Conservation (phyloP, 2,797 vertebrate species). For the Spinus pinus region DNA sequence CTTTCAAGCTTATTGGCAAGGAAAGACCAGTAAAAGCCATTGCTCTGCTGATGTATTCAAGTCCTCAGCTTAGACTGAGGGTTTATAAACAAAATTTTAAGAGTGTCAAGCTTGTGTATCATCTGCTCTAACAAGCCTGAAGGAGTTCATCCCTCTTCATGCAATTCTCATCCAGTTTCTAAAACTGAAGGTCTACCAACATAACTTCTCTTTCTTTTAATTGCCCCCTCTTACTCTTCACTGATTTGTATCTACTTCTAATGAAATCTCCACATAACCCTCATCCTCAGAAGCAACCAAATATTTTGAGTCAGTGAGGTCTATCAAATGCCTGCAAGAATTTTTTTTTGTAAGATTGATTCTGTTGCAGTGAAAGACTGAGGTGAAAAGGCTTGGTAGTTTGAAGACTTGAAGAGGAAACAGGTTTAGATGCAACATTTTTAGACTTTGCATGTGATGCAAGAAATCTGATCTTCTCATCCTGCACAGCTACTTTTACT, state of each 20-base stretch:
- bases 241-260: background rate
- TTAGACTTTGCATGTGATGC: background rate
- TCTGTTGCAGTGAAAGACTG: background rate
- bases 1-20: background rate
- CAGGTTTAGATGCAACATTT: background rate
- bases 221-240: background rate
- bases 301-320: background rate
- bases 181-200: background rate
- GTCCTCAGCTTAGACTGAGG: background rate
- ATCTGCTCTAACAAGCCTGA: background rate
- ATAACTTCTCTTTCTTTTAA: background rate
- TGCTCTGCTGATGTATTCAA: background rate
- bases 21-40: background rate
- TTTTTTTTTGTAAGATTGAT: background rate
- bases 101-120: background rate
- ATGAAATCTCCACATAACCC: background rate
- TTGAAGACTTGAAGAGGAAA: background rate
- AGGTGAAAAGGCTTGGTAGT: background rate
- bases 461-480: background rate
- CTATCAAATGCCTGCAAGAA: background rate
- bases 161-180: background rate
- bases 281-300: background rate
- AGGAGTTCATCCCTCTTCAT: background rate
- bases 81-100: background rate
- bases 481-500: background rate